A percentile compares a stretch with the other conserved stretches of the same genome.
phyloP scores from a whole-genome alignment of 2,797 vertebrate species.

The Paedocypris micromegethes region DNA sequence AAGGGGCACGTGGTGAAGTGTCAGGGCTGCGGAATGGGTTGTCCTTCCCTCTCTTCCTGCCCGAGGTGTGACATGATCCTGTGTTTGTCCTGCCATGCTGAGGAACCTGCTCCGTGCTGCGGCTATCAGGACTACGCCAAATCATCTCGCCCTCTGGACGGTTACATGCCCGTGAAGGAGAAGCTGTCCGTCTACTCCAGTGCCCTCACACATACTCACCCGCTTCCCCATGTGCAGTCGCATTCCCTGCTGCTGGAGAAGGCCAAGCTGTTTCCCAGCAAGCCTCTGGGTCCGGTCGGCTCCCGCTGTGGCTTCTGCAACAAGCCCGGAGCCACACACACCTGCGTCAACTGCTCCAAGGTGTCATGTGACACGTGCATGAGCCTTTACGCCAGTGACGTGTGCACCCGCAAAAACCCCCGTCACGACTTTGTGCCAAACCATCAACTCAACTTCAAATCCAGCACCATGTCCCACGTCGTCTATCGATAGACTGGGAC shows the following conservation, averaged over 20 bases:
- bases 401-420: constrained; percentile 89
- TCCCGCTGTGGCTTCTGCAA: constrained; percentile 93
- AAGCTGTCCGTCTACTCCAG: constrained; percentile 75
- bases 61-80: constrained; percentile 79
- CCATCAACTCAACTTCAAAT: constrained; percentile 93
- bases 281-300: constrained; percentile 59
- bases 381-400: constrained; percentile 84
- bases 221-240: constrained; percentile 61
- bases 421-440: constrained; percentile 93
- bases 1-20: constrained; percentile 75
- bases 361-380: constrained; percentile 92
- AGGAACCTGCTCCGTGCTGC: constrained; percentile 73
- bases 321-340: constrained; percentile 84
- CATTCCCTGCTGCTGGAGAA: constrained; percentile 69
- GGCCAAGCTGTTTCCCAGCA: constrained; percentile 70
- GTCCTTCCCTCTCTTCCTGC: constrained; percentile 77
- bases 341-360: constrained; percentile 97
- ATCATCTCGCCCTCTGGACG: constrained; percentile 67
- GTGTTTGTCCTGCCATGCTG: constrained; percentile 74
- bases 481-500: constrained; percentile 82
- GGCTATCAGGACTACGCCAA: constrained; percentile 72
- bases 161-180: constrained; percentile 73
- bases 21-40: constrained; percentile 81
- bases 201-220: constrained; percentile 63
- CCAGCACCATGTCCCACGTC: constrained; percentile 85